These are phyloP conservation scores for Nothocercus julius DNA, from an alignment of 2,113 vertebrate species.

Conservation along the genomic window DNA sequence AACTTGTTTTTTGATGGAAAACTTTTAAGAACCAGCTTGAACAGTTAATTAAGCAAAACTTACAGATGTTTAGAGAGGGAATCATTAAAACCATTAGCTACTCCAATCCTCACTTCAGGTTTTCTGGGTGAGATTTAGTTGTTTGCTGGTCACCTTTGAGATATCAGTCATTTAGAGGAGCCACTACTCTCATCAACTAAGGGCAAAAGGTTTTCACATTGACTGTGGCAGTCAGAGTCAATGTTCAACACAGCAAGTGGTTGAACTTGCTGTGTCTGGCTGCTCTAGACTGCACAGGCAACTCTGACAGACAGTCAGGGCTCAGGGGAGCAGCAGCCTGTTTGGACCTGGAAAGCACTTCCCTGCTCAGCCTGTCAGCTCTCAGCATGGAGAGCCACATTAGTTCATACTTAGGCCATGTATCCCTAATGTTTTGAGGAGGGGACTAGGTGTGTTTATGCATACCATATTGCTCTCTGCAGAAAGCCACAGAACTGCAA, in stretches of 20 bases:
- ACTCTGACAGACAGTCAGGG: background rate
- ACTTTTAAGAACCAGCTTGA: background rate
- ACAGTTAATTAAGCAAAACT: background rate
- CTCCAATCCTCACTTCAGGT: background rate
- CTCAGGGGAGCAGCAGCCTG: background rate
- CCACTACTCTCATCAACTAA: background rate
- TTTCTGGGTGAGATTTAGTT: background rate
- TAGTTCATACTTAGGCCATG: background rate
- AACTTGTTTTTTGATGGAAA: background rate
- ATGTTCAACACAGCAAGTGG: rapidly evolving
- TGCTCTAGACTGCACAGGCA: background rate
- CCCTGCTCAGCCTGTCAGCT: background rate
- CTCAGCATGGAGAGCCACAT: background rate
- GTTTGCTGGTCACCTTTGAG: background rate
- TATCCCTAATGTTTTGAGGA: background rate
- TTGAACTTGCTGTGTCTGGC: background rate
- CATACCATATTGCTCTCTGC: background rate
- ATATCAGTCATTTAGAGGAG: background rate
- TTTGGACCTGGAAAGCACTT: background rate
- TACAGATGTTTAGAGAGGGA: background rate
- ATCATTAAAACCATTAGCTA: background rate
- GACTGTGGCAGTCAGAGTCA: background rate
- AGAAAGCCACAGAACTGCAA: background rate
- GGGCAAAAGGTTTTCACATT: background rate
- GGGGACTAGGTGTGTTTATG: background rate